phyloP scores from a whole-genome alignment of 2,113 vertebrate genomes.

The Thalassoma bifasciatum region DNA sequence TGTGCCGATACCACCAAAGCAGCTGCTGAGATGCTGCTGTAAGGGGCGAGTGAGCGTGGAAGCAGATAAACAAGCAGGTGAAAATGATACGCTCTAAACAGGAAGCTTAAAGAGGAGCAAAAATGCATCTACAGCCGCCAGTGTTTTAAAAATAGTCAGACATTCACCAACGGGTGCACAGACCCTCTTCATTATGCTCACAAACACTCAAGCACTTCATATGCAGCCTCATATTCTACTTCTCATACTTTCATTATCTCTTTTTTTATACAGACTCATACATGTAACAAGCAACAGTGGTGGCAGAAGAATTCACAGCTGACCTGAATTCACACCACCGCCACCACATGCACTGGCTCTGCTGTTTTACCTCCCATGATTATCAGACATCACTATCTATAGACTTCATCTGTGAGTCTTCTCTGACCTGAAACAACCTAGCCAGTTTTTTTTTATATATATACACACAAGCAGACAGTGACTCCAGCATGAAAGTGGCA shows the following conservation, averaged over 20 bases:
- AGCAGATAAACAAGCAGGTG: slow-evolving; percentile 32
- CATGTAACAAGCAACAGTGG: slow-evolving; percentile 7
- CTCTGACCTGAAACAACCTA: not conserved
- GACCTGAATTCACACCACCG: slow-evolving; percentile 22
- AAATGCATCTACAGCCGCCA: not conserved
- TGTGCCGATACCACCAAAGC: slow-evolving; percentile 33
- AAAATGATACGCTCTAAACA: slow-evolving; percentile 40
- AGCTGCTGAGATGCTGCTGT: slow-evolving; percentile 57
- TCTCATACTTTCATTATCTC: not conserved
- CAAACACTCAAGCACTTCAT: no score
- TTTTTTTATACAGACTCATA: not conserved
- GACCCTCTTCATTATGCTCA: not conserved
- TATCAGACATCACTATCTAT: slow-evolving; percentile 41
- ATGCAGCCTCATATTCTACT: no score
- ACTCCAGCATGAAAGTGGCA: not conserved
- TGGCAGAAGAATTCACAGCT: slow-evolving; percentile 20
- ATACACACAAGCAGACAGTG: no score
- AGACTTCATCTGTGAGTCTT: slow-evolving; percentile 5
- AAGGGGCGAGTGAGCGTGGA: slow-evolving; percentile 3
- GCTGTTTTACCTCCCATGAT: slow-evolving; percentile 21
- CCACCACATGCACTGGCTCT: not conserved
- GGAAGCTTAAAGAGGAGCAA: slow-evolving; percentile 2
- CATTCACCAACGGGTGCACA: not conserved
- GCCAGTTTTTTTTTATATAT: not conserved
- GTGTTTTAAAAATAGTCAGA: not conserved